A percentile compares a stretch with the other conserved stretches of the same genome.
Conservation (phyloP, 2,113 vertebrate genomes). For the Ptychochromis oligacanthus region DNA sequence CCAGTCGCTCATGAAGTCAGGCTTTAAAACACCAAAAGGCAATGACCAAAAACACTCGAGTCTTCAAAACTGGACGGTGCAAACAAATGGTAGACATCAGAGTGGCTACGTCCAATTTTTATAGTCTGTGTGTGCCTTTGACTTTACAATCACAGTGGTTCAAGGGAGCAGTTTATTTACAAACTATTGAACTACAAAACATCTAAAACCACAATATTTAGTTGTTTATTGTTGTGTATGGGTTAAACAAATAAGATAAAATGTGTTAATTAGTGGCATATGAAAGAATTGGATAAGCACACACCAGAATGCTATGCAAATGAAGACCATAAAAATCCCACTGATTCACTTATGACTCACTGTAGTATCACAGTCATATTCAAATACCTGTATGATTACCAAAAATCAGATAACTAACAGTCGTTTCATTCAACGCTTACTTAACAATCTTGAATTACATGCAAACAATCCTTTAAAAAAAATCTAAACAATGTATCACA, state of each 20-base stretch:
- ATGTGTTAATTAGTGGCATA: neutral
- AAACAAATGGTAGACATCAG: too few species aligned
- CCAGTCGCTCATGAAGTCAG: too few species aligned
- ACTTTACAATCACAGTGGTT: too few species aligned
- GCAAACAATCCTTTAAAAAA: neutral
- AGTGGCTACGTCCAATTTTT: too few species aligned
- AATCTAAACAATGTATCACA: accelerated
- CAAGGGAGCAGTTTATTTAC: too few species aligned
- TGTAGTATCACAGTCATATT: neutral
- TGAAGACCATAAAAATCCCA: neutral
- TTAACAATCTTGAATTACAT: neutral
- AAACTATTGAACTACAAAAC: too few species aligned
- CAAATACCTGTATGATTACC: neutral
- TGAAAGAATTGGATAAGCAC: neutral
- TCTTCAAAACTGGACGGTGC: too few species aligned
- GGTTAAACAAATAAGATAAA: neutral
- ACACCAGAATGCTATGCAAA: neutral
- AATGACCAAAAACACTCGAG: too few species aligned
- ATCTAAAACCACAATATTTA: too few species aligned
- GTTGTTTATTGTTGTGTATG: neutral
- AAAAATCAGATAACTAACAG: neutral
- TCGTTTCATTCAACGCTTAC: neutral
- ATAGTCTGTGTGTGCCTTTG: too few species aligned
- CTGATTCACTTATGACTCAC: neutral
- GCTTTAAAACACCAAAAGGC: too few species aligned